phyloP scores from a whole-genome alignment of 2,113 vertebrate species.

The Cheirogaleus medius region DNA sequence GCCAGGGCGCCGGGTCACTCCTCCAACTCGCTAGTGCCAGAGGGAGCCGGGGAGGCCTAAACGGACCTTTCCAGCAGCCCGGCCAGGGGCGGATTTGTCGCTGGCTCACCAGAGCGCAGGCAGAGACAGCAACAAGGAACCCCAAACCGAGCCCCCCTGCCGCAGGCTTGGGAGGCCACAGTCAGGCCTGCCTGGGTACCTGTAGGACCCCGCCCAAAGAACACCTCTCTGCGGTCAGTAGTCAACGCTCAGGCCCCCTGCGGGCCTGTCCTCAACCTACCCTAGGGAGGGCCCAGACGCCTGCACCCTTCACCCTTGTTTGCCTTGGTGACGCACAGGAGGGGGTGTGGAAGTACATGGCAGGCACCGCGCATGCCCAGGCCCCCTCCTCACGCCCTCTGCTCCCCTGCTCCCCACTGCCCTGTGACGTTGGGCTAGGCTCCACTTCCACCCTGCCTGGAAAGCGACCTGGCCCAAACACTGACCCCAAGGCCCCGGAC shows the following conservation, averaged over 20 bases:
- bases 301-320: neutral
- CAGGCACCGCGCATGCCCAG: neutral
- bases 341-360: neutral
- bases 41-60: neutral
- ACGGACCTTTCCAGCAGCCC: rapidly evolving
- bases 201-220: neutral
- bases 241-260: neutral
- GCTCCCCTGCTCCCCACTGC: neutral
- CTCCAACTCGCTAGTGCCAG: neutral
- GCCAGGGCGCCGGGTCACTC: neutral
- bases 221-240: neutral
- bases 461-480: rapidly evolving
- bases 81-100: neutral
- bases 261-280: too few relatives aligned
- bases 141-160: neutral
- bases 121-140: too few relatives aligned
- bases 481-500: rapidly evolving
- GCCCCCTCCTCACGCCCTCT: rapidly evolving
- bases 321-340: rapidly evolving
- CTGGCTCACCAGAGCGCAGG: neutral
- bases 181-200: neutral
- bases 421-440: neutral
- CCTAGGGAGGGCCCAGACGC: rapidly evolving
- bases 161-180: neutral
- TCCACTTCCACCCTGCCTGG: rapidly evolving